Base-by-base conservation (phyloP, 1,140 invertebrate genomes). In the Cydia splendana region DNA sequence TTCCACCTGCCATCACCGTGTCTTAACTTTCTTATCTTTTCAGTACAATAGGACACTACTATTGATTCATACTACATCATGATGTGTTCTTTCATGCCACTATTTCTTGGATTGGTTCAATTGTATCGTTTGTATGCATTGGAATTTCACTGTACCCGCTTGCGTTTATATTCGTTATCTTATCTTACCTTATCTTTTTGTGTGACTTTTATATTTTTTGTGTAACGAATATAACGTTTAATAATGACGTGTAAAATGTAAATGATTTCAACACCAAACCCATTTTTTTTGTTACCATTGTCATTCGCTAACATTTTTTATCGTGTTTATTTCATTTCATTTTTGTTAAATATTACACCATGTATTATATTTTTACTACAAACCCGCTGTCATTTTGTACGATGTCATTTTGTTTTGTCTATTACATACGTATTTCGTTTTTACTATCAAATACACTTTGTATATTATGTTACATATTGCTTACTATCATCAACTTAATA, bases 21-120 rank as follows among this genome's bases (percentile, higher is more conserved):
- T 79, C 82, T 75, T 82, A 74, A 75, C 75, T 76, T 42, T 84
- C 77, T 84, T 79, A 45, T 71, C 81, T 88, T 57, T 88, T 81
- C 87, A 88, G 85, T 85, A 85, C 69, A 30, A 12, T 79, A 81
- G 76, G 75, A 78, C 69, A 75, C 71, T 18, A 30, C n/a, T 79
- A 76, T 80, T 81, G 81, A 80, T 82, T 82, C 87, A 87, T 87
- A 82, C 74, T 83, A 80, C 81, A 83, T 82, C 80, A 82, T 82
- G 77, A 78, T 84, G 79, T 86, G 82, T 89, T 83, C 81, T 89
- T 90, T 88, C 88, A 90, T 87, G 88, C 88, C 77, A 87, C 88
- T 75, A 13, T 87, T 85, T 79, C 85, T 79, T 85, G 87, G 88
- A 88, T 79, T 83, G 79, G 84, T 79, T 82, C 81, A 79, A 79